These are phyloP conservation scores for Bombycilla garrulus DNA, from an alignment of 2,113 vertebrate species.

Conservation along the genomic window DNA sequence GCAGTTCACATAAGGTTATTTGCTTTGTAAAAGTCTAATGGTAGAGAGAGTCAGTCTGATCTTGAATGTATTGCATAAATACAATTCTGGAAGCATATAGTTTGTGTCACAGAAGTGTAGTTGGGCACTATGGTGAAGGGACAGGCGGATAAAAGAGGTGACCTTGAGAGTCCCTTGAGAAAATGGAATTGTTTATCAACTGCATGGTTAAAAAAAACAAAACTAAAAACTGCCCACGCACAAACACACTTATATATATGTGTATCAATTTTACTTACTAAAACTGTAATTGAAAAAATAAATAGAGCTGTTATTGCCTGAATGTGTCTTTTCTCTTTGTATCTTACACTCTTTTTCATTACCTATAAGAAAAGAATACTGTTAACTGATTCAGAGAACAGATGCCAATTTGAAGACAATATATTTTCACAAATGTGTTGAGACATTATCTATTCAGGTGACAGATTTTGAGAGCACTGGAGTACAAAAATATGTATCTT, in stretches of 20 bases:
- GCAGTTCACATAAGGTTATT: background rate
- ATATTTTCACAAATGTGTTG: background rate
- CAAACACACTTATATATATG: background rate
- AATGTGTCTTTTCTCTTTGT: background rate
- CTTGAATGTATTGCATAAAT: background rate
- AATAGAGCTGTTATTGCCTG: background rate
- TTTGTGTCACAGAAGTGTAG: background rate
- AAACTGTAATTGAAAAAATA: background rate
- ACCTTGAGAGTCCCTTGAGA: background rate
- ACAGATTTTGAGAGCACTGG: background rate
- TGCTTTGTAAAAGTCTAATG: background rate
- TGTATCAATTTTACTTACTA: background rate
- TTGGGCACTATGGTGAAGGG: background rate
- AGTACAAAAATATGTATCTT: background rate
- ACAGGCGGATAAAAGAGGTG: background rate
- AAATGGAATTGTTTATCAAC: background rate
- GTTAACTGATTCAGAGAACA: background rate
- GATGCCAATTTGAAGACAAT: background rate
- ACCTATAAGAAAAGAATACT: background rate
- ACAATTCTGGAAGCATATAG: background rate
- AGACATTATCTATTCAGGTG: background rate
- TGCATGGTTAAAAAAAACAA: background rate
- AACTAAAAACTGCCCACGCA: fast-evolving
- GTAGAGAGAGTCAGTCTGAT: background rate
- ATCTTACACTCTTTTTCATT: background rate